Base-by-base conservation (phyloP, 2,797 vertebrate species). In the Acanthurus lineatus region DNA sequence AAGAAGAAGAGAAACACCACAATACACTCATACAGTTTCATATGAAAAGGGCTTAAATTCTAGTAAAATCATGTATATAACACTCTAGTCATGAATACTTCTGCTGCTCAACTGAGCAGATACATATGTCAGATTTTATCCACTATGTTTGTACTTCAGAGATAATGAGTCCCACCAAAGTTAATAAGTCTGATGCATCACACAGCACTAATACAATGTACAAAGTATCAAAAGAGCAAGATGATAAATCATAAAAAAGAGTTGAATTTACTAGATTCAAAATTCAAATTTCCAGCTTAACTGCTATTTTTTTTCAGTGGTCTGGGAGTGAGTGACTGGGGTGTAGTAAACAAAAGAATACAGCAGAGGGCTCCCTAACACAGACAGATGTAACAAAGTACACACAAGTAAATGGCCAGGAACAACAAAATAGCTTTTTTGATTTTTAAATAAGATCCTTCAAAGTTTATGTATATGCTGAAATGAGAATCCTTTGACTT, bases 331-430 rank as follows among this genome's bases (percentile, higher is more conserved):
- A 1, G 5, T 53, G 52, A 79, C 44, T 35, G 52, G 10, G 44
- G 12, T 79, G 76, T 60, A 76, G 56, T 78, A 0, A 28, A 9
- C 28, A 51, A 5, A 71, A 56, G 2, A 54, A 32, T 6, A 28
- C 83, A 86, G 65, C 71, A 89, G 81, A 66, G 42, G 81, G 73
- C 62, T 2, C 66, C 61, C 7, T 48, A 54, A 42, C 32, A 56
- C 62, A 51, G 10, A 76, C 3, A 12, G 9, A 10, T 14, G 25
- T 15, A 11, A 7, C 47, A 22, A 40, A 14, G 4, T 7, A 28
- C 8, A 40, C 9, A 32, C 10, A 38, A 9, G 3, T 14, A 7
- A 15, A 44, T 2, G 10, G 8, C 10, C 12, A 10, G 10, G 14
- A 25, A 25, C 25, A 9, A 59, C 25, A 2, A 48, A 49, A 49